phyloP scores from a whole-genome alignment of 2,113 vertebrate species.

The Sceloporus tristichus region DNA sequence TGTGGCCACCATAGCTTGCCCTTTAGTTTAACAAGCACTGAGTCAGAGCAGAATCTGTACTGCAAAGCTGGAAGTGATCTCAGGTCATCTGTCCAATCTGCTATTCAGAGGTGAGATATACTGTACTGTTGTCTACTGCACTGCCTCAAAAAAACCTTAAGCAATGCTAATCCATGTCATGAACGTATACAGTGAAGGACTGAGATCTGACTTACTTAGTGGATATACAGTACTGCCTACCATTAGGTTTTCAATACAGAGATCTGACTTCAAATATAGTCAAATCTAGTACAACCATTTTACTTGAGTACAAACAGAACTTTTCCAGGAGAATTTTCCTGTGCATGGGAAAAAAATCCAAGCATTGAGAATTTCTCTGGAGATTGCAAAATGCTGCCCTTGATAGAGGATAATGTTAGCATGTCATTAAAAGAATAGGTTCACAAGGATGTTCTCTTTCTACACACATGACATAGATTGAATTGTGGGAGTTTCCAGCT shows the following conservation, averaged over 20 bases:
- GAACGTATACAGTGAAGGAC: constrained; percentile 13
- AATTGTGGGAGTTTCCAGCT: neutral
- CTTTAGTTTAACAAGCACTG: constrained; percentile 24
- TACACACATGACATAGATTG: neutral
- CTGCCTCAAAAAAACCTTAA: constrained; percentile 1
- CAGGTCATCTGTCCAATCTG: constrained; percentile 7
- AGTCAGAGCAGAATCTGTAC: constrained; percentile 14
- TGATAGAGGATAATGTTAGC: constrained; percentile 8
- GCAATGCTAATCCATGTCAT: neutral
- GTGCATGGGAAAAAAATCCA: neutral
- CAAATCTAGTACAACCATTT: neutral
- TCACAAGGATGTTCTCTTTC: neutral
- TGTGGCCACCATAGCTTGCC: constrained; percentile 20
- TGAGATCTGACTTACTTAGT: too few species aligned
- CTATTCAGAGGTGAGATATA: constrained; percentile 1
- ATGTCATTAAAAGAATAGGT: neutral
- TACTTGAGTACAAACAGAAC: neutral
- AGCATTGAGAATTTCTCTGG: neutral
- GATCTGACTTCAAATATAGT: neutral
- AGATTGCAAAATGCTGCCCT: neutral
- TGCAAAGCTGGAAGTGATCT: constrained; percentile 9
- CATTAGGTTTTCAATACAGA: neutral
- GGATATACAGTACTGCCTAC: too few species aligned
- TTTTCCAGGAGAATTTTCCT: neutral
- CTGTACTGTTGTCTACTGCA: neutral